Conservation (phyloP, 2,113 vertebrate species). For the Daubentonia madagascariensis region DNA sequence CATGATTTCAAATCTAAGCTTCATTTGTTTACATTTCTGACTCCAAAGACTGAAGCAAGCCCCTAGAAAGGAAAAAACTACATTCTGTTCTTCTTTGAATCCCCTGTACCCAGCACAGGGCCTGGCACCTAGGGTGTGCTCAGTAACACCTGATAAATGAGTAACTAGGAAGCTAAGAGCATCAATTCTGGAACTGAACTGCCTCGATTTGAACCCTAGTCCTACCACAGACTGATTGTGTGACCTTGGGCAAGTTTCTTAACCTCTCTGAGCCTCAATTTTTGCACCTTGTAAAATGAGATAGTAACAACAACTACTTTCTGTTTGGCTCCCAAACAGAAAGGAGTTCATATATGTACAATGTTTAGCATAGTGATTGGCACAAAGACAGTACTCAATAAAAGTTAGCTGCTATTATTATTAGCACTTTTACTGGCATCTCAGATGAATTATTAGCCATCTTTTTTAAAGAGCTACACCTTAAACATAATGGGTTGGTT, state of each 20-base stretch:
- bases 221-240: not conserved
- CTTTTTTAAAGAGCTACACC: not conserved
- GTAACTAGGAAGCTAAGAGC: not conserved
- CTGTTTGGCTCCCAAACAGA: no score
- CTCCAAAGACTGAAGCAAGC: not conserved
- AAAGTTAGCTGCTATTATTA: not conserved
- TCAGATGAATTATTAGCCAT: constrained; percentile 7
- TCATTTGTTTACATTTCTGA: not conserved
- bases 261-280: not conserved
- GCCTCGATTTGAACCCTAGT: not conserved
- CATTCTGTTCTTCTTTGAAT: not conserved
- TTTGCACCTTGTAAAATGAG: not conserved
- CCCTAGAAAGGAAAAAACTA: not conserved
- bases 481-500: constrained; percentile 32
- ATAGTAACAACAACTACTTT: not conserved
- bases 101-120: not conserved
- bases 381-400: not conserved
- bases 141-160: not conserved
- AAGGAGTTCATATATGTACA: not conserved
- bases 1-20: not conserved
- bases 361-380: not conserved
- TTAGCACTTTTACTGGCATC: not conserved
- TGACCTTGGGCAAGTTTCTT: not conserved
- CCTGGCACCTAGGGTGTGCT: not conserved
- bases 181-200: not conserved